Conservation (phyloP, 2,113 vertebrate genomes). For the Grus americana region DNA sequence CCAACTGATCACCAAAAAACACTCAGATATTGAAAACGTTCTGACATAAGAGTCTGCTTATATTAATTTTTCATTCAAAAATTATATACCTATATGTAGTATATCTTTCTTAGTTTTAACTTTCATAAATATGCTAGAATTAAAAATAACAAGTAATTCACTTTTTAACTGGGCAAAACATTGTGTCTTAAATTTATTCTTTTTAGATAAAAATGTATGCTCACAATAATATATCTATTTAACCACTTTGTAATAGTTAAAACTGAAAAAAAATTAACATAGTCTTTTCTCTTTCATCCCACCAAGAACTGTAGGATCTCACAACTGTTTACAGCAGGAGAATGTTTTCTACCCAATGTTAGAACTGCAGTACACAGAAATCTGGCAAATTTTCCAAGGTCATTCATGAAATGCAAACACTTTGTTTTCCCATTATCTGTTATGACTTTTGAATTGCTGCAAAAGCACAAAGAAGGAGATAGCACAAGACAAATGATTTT, state of each 20-base stretch:
- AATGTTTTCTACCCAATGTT: neutral
- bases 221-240: neutral
- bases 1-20: rapidly evolving
- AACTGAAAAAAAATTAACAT: neutral
- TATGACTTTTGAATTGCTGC: slow-evolving; percentile 46
- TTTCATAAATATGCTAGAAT: neutral
- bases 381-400: slow-evolving; percentile 27
- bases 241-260: neutral
- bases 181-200: neutral
- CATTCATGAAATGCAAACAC: slow-evolving; percentile 30
- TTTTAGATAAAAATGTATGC: neutral
- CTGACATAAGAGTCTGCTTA: neutral
- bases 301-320: neutral
- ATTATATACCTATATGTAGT: rapidly evolving
- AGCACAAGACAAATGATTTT: slow-evolving; percentile 42
- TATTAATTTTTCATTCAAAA: neutral
- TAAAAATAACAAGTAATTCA: neutral
- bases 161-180: neutral
- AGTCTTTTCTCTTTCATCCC: neutral
- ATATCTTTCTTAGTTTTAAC: neutral
- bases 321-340: neutral
- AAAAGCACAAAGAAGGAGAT: slow-evolving; percentile 37
- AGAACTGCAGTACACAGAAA: neutral
- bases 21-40: neutral
- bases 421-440: slow-evolving; percentile 50